A percentile compares a stretch with the other conserved stretches of the same genome.
Conservation (phyloP, 1,140 invertebrate species). For the Phocides pigmalion region DNA sequence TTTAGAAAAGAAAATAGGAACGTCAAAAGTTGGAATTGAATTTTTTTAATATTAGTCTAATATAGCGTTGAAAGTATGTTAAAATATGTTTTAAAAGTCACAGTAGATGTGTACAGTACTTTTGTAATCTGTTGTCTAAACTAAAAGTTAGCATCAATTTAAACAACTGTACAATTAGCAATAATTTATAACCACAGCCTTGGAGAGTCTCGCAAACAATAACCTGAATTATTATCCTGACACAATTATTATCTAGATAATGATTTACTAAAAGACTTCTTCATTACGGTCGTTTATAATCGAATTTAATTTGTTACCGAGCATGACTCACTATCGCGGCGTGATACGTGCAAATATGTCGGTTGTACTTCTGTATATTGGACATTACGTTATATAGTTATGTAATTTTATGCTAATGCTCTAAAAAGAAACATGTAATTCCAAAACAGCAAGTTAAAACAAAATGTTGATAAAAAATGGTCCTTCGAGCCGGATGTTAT, state of each 20-base stretch:
- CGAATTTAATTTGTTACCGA: conserved; percentile 16
- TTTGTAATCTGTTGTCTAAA: too few species aligned
- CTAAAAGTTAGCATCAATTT: neutral
- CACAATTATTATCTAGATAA: conserved; percentile 26
- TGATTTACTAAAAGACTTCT: conserved; percentile 30
- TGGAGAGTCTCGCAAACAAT: neutral
- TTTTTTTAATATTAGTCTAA: too few species aligned
- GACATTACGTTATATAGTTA: neutral
- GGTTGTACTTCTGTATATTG: neutral
- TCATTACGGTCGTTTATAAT: conserved; percentile 19
- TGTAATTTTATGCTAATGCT: neutral
- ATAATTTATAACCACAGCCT: conserved; percentile 8
- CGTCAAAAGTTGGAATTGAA: too few species aligned
- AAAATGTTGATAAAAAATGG: too few species aligned
- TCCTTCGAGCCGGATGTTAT: too few species aligned
- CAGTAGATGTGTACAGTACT: too few species aligned
- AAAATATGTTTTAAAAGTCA: too few species aligned
- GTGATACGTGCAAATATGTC: conserved; percentile 54
- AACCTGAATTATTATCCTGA: conserved; percentile 16
- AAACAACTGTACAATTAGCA: neutral
- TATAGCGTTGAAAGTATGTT: too few species aligned
- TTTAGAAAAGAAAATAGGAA: too few species aligned
- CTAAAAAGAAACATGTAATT: too few species aligned
- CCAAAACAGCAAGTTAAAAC: too few species aligned
- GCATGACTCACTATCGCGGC: conserved; percentile 8